These are phyloP conservation scores for Panthera tigris DNA, from an alignment of 2,113 vertebrate species.

Conservation along the genomic window DNA sequence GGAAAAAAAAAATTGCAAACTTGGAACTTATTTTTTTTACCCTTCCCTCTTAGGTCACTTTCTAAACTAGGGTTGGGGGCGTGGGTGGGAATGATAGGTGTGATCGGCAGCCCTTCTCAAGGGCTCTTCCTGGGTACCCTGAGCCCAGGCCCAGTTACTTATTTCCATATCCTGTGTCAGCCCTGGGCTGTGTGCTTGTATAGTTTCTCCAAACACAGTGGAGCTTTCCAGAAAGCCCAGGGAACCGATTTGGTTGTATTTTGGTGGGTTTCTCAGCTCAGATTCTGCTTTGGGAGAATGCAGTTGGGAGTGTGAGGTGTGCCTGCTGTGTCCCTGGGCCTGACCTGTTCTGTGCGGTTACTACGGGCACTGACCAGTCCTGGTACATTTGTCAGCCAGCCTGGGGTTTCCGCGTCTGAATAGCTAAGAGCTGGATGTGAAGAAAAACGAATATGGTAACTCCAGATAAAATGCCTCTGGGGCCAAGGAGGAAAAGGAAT, in stretches of 20 bases:
- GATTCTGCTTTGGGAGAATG: not conserved
- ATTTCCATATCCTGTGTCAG: not conserved
- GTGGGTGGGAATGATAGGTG: not conserved
- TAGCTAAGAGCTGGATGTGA: not conserved
- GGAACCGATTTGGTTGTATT: not conserved
- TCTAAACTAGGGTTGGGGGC: not conserved
- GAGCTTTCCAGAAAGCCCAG: not conserved
- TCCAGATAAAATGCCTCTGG: not conserved
- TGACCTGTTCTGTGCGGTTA: not conserved
- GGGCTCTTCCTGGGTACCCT: too few species aligned
- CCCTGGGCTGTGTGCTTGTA: not conserved
- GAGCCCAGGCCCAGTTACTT: not conserved
- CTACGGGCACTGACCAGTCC: not conserved
- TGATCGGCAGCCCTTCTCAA: not conserved
- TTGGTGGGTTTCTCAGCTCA: not conserved
- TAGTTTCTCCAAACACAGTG: not conserved
- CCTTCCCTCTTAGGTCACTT: not conserved
- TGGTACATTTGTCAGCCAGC: not conserved
- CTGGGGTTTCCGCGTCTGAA: not conserved
- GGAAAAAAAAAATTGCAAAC: not conserved
- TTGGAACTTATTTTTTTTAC: not conserved
- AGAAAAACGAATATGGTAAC: not conserved
- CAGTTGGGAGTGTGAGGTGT: not conserved
- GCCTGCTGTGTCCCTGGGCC: not conserved
- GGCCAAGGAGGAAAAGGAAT: not conserved